Evolutionary conservation across 2,797 vertebrate species (phyloP).

Genomic region (Anableps anableps): DNA sequence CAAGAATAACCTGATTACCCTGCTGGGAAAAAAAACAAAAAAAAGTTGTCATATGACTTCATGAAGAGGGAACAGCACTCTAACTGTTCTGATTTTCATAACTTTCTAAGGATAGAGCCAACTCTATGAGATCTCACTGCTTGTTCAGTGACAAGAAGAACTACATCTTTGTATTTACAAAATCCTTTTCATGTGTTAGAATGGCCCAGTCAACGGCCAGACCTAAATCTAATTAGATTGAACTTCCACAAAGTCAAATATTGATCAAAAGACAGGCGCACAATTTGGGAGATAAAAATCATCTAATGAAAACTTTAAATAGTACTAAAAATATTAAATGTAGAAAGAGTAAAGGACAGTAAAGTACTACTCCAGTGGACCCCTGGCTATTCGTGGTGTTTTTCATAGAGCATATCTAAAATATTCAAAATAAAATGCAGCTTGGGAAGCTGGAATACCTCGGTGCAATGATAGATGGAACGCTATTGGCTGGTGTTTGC

Average conservation of each 20-base stretch:
- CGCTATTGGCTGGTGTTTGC: too few species aligned
- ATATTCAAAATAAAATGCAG: too few species aligned
- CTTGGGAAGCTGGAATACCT: too few species aligned
- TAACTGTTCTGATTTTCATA: not conserved
- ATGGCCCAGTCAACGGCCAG: not conserved
- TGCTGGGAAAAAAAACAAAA: constrained; percentile 1
- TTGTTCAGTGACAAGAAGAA: not conserved
- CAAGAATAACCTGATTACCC: constrained; percentile 14
- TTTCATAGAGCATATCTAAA: too few species aligned
- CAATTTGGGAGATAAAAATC: not conserved
- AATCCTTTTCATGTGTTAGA: not conserved
- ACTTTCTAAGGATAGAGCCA: constrained; percentile 5
- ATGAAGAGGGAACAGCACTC: not conserved
- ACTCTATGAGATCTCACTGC: not conserved
- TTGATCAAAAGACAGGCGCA: not conserved
- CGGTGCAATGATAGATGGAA: too few species aligned
- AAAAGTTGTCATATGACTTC: constrained; percentile 42
- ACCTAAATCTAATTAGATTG: not conserved
- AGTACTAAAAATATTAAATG: not conserved
- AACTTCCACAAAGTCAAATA: not conserved
- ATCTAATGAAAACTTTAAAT: not conserved
- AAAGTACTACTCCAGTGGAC: too few species aligned
- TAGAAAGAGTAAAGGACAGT: too few species aligned
- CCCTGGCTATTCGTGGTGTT: too few species aligned
- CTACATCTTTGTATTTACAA: not conserved